Conservation (phyloP, 2,113 vertebrate species). For the Eulemur rufifrons region DNA sequence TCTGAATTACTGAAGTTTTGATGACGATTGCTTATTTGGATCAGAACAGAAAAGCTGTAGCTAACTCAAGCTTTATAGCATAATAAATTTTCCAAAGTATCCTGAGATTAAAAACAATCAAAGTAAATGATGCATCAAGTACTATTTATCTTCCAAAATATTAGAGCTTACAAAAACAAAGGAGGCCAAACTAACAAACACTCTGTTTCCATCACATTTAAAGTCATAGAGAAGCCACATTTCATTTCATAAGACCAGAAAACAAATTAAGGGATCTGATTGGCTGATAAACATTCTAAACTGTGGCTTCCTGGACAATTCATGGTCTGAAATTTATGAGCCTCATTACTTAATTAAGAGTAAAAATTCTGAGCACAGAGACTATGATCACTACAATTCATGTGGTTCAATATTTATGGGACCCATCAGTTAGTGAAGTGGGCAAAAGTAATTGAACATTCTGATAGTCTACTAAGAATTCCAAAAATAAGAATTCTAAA, state of each 20-base stretch:
- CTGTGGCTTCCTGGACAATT: slow-evolving; percentile 4
- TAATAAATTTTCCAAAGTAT: slow-evolving; percentile 78
- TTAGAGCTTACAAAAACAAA: slow-evolving; percentile 74
- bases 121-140: slow-evolving; percentile 74
- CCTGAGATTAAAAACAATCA: slow-evolving; percentile 78
- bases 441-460: slow-evolving; percentile 34
- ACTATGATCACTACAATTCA: slow-evolving; percentile 63
- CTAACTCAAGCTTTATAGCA: slow-evolving; percentile 75
- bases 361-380: slow-evolving; percentile 71
- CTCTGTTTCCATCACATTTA: slow-evolving; percentile 34
- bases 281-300: slow-evolving; percentile 47
- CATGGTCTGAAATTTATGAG: slow-evolving; percentile 67
- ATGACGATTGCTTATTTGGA: slow-evolving; percentile 80
- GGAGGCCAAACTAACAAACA: slow-evolving; percentile 26
- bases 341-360: slow-evolving; percentile 72
- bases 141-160: slow-evolving; percentile 74
- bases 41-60: slow-evolving; percentile 72
- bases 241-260: slow-evolving; percentile 33
- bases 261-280: background rate
- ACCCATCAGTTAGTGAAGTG: slow-evolving; percentile 51
- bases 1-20: slow-evolving; percentile 82
- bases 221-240: background rate
- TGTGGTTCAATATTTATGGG: slow-evolving; percentile 66
- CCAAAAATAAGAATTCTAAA: slow-evolving; percentile 49
- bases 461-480: slow-evolving; percentile 53